Evolutionary conservation across 2,113 vertebrate genomes (phyloP), one percentile per base, ranked within the genome.

Genomic region (Chitala chitala): DNA sequence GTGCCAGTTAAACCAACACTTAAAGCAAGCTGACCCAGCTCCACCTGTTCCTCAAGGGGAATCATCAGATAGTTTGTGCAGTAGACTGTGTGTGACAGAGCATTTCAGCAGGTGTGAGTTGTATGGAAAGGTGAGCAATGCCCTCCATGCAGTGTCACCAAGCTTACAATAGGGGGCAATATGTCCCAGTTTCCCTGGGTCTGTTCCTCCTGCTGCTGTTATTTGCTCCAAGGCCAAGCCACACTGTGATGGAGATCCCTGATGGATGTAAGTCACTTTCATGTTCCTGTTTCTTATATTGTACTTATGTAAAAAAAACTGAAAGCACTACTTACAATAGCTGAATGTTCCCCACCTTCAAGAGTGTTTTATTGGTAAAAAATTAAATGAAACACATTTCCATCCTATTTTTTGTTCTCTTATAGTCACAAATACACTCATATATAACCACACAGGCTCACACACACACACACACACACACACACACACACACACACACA

Each of bases 61-160:
- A 44, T 26, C 22, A 33, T 71, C n/a, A 20, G 40, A 46, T 29
- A 20, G 31, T 61, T n/a, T n/a, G n/a, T n/a, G n/a, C 20, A 24
- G 1, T 42, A 31, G 54, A n/a, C 26, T 29, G 54, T 46, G 38
- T 58, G 58, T 51, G 26, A 3, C 64, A 76, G 78, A 72, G 74
- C 50, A 69, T 79, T 75, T 76, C 77, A 89, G 87, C 87, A 87
- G 89, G 86, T 90, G 86, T 84, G 77, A 79, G 80, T 85, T 88
- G 86, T 81, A 90, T 88, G 87, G 90, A 86, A 89, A 83, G 86
- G 81, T 88, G 88, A 90, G 88, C 86, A 82, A 92, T 92, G 89
- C 78, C 82, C 88, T 82, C 83, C 80, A 84, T 69, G 55, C 86
- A 87, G 86, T 87, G 68, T 88, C 87, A 92, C 86, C 86, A 87